Conservation (phyloP, 2,113 vertebrate genomes). For the Bothrops jararaca region DNA sequence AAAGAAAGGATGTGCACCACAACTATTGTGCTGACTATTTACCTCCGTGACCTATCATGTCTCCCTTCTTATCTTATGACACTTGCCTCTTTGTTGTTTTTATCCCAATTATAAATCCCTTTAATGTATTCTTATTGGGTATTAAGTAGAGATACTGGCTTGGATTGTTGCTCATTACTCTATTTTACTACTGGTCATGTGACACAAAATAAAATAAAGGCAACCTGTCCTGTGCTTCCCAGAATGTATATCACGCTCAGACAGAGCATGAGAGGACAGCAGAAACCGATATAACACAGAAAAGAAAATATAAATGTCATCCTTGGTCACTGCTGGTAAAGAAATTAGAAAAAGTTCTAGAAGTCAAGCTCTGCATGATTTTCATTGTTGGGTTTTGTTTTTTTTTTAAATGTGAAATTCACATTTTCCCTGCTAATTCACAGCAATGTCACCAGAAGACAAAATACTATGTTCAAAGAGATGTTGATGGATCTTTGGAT, state of each 20-base stretch:
- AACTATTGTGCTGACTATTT: background rate
- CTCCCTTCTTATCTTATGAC: constrained; percentile 9
- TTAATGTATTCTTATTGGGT: background rate
- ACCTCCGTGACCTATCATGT: background rate
- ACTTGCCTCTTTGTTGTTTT: background rate
- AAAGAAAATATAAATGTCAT: background rate
- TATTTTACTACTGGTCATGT: background rate
- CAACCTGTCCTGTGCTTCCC: background rate
- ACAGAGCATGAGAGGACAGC: background rate
- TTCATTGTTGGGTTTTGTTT: background rate
- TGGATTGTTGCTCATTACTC: background rate
- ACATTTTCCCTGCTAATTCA: background rate
- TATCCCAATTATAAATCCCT: background rate
- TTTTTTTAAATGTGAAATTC: background rate
- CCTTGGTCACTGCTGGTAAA: background rate
- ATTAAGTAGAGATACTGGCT: background rate
- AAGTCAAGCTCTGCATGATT: background rate
- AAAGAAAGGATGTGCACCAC: constrained; percentile 17
- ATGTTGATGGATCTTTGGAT: background rate
- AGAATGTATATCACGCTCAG: background rate
- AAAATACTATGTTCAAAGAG: no score
- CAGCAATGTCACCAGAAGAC: background rate
- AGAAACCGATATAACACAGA: background rate
- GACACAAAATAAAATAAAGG: background rate
- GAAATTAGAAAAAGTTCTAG: background rate